Base-by-base conservation (phyloP, 30 jellyfish, hydroid and myxozoan species). In the Nemopilema nomurai region DNA sequence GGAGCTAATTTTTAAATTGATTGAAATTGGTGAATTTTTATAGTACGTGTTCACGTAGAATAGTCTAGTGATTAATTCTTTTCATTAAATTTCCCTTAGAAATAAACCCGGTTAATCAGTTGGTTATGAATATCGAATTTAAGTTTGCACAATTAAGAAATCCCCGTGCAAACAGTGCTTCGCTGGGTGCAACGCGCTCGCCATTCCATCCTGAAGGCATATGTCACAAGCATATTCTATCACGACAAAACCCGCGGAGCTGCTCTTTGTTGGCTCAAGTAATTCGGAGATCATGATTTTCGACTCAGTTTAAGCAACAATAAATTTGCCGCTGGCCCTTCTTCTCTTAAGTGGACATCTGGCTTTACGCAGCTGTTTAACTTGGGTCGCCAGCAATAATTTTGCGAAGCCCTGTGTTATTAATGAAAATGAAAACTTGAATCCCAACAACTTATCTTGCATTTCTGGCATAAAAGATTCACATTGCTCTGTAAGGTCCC, bases 301-400 rank as follows among this genome's bases (percentile, higher is more conserved):
- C 3, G 72, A 8, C 72, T 24, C 72, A 63, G 26, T 63, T 3
- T 19, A 63, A 62, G 32, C 16, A 57, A 26, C 31, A 26, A 20
- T 51, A 77, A 77, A 52, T 62, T 57, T 51, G 87, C 69, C 87
- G 87, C 87, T 18, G 77, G 87, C 87, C 21, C 68, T 28, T 6
- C 57, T 41, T 72, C 83, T 26, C 8, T 62, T 26, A 30, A 33
- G 51, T 21, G 63, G 77, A 53, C 77, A 74, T 62, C 76, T 77
- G 87, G 28, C 52, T 51, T n/a, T 21, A 33, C 6, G 22, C 53
- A 29, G 26, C 77, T 77, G 76, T 77, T 77, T 33, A 64, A 20
- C 24, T 50, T 33, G 25, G 30, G 87, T 77, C 87, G 87, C 87
- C 87, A 62, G 20, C 51, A 24, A 28, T 62, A 62, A 77, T 77